Conservation (phyloP, 2,888 invertebrate genomes). For the Trichopria drosophilae region DNA sequence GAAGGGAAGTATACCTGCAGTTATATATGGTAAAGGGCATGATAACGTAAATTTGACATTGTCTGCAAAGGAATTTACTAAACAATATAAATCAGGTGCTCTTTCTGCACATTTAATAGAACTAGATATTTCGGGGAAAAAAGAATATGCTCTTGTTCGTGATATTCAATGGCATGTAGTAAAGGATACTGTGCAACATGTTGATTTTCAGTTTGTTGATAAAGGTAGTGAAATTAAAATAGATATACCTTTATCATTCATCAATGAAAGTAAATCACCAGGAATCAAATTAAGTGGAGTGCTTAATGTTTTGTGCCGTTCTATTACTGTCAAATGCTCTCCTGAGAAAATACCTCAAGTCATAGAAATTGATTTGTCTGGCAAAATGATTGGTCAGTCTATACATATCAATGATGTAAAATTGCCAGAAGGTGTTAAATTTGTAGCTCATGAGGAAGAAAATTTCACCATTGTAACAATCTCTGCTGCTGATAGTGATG, state of each 20-base stretch:
- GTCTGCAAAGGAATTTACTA: slow-evolving; percentile 6
- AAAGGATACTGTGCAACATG: slow-evolving; percentile 11
- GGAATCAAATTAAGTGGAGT: slow-evolving; percentile 2
- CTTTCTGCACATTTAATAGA: slow-evolving; percentile 1
- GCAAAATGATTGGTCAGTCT: slow-evolving; percentile 2
- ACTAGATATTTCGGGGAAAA: slow-evolving; percentile 2
- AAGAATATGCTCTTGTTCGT: slow-evolving; percentile 3
- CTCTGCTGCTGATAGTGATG: slow-evolving; percentile 8
- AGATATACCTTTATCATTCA: slow-evolving; percentile 2
- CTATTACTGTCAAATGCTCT: not conserved
- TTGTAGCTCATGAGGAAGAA: slow-evolving; percentile 7
- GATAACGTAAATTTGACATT: slow-evolving; percentile 1
- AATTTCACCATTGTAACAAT: too few relatives aligned
- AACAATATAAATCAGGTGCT: slow-evolving; percentile 4
- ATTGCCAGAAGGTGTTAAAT: slow-evolving; percentile 12
- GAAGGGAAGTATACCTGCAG: slow-evolving; percentile 1
- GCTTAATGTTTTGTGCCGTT: not conserved
- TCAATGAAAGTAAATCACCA: not conserved
- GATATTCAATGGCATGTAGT: slow-evolving; percentile 10
- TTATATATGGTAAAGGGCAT: slow-evolving; percentile 2
- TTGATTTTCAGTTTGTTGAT: slow-evolving; percentile 12
- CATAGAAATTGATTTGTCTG: not conserved
- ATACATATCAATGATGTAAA: slow-evolving; percentile 1
- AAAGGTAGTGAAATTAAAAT: slow-evolving; percentile 5
- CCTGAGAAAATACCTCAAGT: slow-evolving; percentile 1